Conservation (phyloP, 2,888 invertebrate species). For the Lottia scabra region DNA sequence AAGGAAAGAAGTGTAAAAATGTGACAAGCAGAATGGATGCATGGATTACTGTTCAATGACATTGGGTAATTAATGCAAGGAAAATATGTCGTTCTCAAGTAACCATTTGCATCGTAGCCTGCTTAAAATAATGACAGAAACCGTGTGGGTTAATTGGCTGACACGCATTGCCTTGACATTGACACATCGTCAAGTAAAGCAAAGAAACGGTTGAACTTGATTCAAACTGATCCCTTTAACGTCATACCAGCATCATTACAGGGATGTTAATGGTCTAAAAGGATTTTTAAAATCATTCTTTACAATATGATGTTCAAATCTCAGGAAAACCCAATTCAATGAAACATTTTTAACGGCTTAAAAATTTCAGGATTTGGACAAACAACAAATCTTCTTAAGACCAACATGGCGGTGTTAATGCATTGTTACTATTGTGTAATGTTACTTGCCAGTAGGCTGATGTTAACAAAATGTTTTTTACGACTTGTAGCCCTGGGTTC, state of each 20-base stretch:
- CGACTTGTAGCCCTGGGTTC: background rate
- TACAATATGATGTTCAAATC: background rate
- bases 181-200: background rate
- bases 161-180: background rate
- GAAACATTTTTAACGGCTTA: background rate
- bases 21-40: background rate
- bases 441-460: background rate
- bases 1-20: too few relatives aligned
- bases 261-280: background rate
- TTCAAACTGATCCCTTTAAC: slow-evolving; percentile 3
- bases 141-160: background rate
- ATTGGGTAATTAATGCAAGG: background rate
- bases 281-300: too few relatives aligned
- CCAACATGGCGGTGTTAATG: background rate
- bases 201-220: background rate
- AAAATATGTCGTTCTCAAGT: background rate
- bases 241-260: background rate
- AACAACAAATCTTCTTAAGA: background rate
- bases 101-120: background rate
- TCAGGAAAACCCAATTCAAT: background rate
- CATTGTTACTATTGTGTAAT: slow-evolving; percentile 1
- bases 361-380: background rate
- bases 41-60: background rate
- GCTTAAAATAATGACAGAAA: background rate
- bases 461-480: background rate